Conservation (phyloP, 2,113 vertebrate species). For the Forbesichthys papilliferus region DNA sequence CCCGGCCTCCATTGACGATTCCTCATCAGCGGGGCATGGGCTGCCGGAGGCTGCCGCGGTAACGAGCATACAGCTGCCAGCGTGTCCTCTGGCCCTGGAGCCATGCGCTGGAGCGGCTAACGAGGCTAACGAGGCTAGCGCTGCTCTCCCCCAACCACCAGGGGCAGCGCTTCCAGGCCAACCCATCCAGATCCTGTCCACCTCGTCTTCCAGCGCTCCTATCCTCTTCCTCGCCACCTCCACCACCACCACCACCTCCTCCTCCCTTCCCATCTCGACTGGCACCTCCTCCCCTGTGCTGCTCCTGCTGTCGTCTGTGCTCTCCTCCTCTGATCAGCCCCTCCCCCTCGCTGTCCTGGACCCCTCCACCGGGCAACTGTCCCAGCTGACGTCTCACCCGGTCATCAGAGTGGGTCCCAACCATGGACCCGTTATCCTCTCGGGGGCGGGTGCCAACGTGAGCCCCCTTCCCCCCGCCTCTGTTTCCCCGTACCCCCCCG, state of each 20-base stretch:
- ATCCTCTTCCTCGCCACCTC: slow-evolving; percentile 62
- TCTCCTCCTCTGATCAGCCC: slow-evolving; percentile 54
- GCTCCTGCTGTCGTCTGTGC: slow-evolving; percentile 73
- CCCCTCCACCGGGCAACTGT: slow-evolving; percentile 60
- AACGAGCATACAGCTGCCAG: not conserved
- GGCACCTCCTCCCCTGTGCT: slow-evolving; percentile 63
- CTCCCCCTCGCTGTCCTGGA: slow-evolving; percentile 60
- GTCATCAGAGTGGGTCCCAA: slow-evolving; percentile 53
- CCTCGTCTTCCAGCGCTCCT: slow-evolving; percentile 39
- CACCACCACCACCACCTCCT: slow-evolving; percentile 57
- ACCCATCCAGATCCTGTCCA: slow-evolving; percentile 69
- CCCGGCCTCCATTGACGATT: slow-evolving; percentile 23
- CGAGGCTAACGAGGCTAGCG: slow-evolving; percentile 35
- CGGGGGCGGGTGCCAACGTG: slow-evolving; percentile 43
- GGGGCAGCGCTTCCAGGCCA: slow-evolving; percentile 43
- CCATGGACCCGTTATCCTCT: slow-evolving; percentile 55
- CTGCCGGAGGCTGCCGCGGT: slow-evolving; percentile 27
- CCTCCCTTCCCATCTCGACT: slow-evolving; percentile 61
- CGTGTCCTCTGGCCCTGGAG: slow-evolving; percentile 15
- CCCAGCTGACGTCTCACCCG: slow-evolving; percentile 66
- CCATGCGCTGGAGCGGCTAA: slow-evolving; percentile 10
- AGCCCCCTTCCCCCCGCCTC: slow-evolving; percentile 35
- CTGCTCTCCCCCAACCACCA: slow-evolving; percentile 28
- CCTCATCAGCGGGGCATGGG: slow-evolving; percentile 24
- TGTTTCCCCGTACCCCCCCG: slow-evolving; percentile 29